A percentile compares a stretch with the other conserved stretches of the same genome.
phyloP scores from a whole-genome alignment of 2,888 invertebrate genomes.

The Diarsia dahlii region DNA sequence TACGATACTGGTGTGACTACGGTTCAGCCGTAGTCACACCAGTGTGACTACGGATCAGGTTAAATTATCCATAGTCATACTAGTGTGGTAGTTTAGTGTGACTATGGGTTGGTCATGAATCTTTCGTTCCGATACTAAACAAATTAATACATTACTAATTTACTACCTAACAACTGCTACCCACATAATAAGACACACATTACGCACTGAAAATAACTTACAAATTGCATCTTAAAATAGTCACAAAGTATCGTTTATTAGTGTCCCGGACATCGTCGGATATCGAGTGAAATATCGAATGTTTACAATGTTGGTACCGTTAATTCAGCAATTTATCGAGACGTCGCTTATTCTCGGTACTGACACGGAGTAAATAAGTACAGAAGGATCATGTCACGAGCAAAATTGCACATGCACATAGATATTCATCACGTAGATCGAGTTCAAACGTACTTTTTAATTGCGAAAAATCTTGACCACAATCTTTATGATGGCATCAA shows the following conservation, averaged over 20 bases:
- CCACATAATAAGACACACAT: conserved; percentile 20
- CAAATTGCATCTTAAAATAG: conserved; percentile 53
- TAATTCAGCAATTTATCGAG: conserved; percentile 61
- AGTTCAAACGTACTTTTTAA: not conserved
- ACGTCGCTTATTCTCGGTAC: conserved; percentile 48
- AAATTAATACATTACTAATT: not conserved
- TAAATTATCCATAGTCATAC: no score
- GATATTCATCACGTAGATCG: no score
- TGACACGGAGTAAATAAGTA: not conserved
- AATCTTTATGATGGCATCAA: not conserved
- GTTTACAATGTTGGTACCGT: conserved; percentile 60
- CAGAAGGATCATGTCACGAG: conserved; percentile 10
- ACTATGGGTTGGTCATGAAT: not conserved
- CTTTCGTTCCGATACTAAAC: not conserved
- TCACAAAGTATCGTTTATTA: conserved; percentile 53
- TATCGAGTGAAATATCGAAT: conserved; percentile 62
- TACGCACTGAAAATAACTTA: conserved; percentile 47
- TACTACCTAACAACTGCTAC: not conserved
- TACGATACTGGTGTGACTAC: no score
- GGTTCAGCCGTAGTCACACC: no score
- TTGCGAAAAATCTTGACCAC: not conserved
- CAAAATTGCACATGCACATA: not conserved
- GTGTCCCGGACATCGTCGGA: conserved; percentile 48
- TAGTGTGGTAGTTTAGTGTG: no score
- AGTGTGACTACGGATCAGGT: no score